A percentile compares a stretch with the other conserved stretches of the same genome.
These are phyloP conservation scores for Callinectes sapidus DNA, from an alignment of 2,888 invertebrate species.

Conservation along the genomic window DNA sequence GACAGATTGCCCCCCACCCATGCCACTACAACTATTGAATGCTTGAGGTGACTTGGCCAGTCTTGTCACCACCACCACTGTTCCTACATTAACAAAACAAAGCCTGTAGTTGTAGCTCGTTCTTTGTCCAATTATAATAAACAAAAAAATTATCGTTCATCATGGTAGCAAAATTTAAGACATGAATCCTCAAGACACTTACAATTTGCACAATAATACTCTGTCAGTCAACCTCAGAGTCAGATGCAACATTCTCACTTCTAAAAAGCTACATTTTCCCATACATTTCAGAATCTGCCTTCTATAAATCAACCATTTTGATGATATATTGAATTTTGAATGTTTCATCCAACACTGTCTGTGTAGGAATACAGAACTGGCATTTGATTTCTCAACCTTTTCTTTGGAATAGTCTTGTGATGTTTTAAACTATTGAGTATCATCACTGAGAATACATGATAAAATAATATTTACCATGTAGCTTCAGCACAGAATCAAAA, in stretches of 20 bases:
- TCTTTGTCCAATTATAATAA: not conserved
- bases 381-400: not conserved
- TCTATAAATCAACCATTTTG: no score
- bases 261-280: not conserved
- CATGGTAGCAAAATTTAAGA: not conserved
- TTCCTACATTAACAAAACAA: not conserved
- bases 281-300: not conserved
- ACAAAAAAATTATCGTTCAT: not conserved
- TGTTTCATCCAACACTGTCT: no score
- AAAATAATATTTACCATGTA: no score
- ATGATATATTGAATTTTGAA: no score
- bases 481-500: no score
- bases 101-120: not conserved
- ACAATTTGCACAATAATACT: not conserved
- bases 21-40: not conserved
- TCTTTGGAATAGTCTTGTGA: not conserved
- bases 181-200: not conserved
- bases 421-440: not conserved
- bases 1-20: not conserved
- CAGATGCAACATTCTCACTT: not conserved
- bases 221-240: not conserved
- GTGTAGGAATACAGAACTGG: not conserved
- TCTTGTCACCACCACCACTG: not conserved
- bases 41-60: not conserved
- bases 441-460: not conserved